Percentiles rank a stretch among this genome's conserved stretches.
These are phyloP conservation scores for Chloropsis cyanopogon DNA, from an alignment of 2,113 vertebrate genomes.

Conservation along the genomic window DNA sequence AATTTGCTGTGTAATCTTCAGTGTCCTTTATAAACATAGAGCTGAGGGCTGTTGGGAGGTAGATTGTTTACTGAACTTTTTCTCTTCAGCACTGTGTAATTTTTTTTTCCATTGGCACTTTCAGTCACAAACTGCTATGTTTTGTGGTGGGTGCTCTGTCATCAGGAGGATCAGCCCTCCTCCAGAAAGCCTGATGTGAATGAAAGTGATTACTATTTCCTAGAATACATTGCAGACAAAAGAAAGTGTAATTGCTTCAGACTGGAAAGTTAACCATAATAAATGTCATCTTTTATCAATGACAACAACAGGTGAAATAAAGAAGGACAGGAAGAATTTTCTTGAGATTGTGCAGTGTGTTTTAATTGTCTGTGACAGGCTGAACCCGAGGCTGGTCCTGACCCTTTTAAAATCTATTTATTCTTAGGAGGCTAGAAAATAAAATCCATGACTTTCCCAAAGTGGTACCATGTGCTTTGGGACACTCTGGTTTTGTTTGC, in stretches of 20 bases:
- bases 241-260: slow-evolving; percentile 17
- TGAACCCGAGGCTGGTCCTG: slow-evolving; percentile 32
- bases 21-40: background rate
- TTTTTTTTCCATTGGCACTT: background rate
- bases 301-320: slow-evolving; percentile 48
- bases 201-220: slow-evolving; percentile 10
- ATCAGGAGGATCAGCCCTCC: background rate
- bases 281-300: slow-evolving; percentile 50
- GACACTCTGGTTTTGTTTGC: background rate
- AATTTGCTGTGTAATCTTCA: background rate
- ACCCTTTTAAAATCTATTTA: background rate
- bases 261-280: slow-evolving; percentile 30
- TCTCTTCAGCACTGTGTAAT: background rate
- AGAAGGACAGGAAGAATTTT: background rate
- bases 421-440: background rate
- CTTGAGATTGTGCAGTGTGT: background rate
- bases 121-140: background rate
- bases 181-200: background rate
- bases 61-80: background rate
- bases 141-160: background rate
- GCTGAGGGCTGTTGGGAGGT: background rate
- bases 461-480: background rate
- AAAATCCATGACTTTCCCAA: background rate
- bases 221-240: background rate
- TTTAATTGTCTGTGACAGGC: slow-evolving; percentile 16